phyloP scores from a whole-genome alignment of 2,888 invertebrate genomes.

The Sinotaia quadrata region DNA sequence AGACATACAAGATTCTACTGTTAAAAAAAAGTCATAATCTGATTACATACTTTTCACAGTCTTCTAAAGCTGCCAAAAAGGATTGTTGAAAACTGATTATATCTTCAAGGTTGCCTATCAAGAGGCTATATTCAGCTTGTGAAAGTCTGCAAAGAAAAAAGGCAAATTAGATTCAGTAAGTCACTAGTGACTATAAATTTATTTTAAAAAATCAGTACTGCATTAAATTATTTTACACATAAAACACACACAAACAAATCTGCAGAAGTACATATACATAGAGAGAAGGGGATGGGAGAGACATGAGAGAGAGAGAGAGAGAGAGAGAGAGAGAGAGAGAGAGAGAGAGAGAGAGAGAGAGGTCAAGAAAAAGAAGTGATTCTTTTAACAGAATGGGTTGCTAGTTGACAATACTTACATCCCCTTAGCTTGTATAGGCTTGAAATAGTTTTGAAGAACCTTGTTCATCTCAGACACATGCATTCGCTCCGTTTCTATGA shows the following conservation, averaged over 20 bases:
- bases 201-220: neutral
- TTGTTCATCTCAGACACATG: conserved; percentile 92
- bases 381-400: too few species aligned
- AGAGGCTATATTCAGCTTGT: conserved; percentile 87
- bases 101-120: conserved; percentile 91
- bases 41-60: conserved; percentile 79
- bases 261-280: neutral
- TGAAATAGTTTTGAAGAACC: conserved; percentile 86
- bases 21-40: too few species aligned
- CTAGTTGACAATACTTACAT: conserved; percentile 82
- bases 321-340: neutral
- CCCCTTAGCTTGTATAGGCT: conserved; percentile 87
- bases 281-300: neutral
- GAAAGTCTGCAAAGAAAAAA: conserved; percentile 79
- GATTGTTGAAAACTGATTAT: conserved; percentile 88
- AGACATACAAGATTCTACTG: too few species aligned
- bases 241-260: neutral
- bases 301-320: neutral
- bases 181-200: neutral
- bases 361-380: too few species aligned
- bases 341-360: neutral
- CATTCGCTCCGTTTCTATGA: conserved; percentile 92
- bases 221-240: neutral
- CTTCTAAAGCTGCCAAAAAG: conserved; percentile 84
- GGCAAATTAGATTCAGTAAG: neutral